A percentile compares a stretch with the other conserved stretches of the same genome.
Evolutionary conservation across 30 jellyfish, hydroid and myxozoan genomes (phyloP).

Genomic region (Aurelia sp.): DNA sequence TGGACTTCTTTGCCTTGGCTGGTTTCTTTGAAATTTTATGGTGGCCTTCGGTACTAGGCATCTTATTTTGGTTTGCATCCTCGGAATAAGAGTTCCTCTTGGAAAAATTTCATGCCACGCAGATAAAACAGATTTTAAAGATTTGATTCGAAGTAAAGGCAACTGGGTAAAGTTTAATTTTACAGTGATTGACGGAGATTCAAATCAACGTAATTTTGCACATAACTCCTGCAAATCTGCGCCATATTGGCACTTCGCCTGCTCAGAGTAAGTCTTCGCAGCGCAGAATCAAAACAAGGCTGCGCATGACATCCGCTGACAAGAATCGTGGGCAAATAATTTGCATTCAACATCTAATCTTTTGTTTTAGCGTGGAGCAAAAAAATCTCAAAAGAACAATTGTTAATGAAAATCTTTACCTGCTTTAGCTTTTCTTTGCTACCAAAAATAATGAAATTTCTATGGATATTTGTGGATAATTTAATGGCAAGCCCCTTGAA

Average conservation of each 20-base stretch:
- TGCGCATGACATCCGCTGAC: constrained; percentile 78
- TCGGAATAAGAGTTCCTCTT: constrained; percentile 42
- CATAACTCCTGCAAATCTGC: constrained; percentile 23
- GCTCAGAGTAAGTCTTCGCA: constrained; percentile 13
- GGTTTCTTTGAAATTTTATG: constrained; percentile 60
- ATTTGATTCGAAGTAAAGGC: constrained; percentile 4
- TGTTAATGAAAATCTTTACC: too few species aligned
- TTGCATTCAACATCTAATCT: too few species aligned
- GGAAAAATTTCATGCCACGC: constrained; percentile 38
- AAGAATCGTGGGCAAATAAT: too few species aligned
- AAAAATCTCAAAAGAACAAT: too few species aligned
- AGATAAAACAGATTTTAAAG: constrained; percentile 10
- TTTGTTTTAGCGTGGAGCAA: too few species aligned
- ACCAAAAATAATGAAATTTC: too few species aligned
- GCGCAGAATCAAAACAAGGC: constrained; percentile 53
- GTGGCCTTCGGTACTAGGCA: constrained; percentile 88
- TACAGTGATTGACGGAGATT: constrained; percentile 72
- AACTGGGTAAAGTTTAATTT: constrained; percentile 14
- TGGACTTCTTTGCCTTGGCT: constrained; percentile 40
- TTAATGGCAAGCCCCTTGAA: too few species aligned
- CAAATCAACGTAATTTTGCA: constrained; percentile 1
- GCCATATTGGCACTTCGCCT: constrained; percentile 66
- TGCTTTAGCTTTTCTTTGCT: too few species aligned
- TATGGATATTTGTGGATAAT: too few species aligned
- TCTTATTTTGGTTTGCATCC: constrained; percentile 82